Conservation (phyloP, 2,797 vertebrate species). For the Thunnus albacares region DNA sequence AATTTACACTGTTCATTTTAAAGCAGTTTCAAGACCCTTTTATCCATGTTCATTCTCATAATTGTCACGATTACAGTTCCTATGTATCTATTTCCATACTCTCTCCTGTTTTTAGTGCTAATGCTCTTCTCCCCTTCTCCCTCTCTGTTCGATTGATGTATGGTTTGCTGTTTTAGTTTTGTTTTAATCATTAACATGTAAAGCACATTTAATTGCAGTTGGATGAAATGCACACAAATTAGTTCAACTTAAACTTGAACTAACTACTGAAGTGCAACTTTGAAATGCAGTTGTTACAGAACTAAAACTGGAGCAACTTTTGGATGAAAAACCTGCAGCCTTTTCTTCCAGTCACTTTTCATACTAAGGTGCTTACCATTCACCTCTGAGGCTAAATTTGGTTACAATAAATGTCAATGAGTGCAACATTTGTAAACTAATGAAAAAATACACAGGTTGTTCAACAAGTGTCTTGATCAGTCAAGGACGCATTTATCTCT, state of each 20-base stretch:
- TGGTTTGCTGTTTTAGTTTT: neutral
- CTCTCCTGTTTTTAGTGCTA: neutral
- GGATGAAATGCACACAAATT: neutral
- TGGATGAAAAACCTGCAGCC: conserved; percentile 11
- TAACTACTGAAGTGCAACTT: neutral
- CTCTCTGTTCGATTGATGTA: neutral
- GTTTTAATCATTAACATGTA: neutral
- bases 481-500: too few species aligned
- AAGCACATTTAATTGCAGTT: conserved; percentile 4
- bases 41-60: conserved; percentile 1
- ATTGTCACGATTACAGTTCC: neutral
- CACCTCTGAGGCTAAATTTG: neutral
- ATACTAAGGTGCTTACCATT: neutral
- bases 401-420: neutral
- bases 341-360: conserved; percentile 19
- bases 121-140: neutral
- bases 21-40: neutral
- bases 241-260: conserved; percentile 17
- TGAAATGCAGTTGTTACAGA: conserved; percentile 25
- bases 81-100: neutral
- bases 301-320: conserved; percentile 23
- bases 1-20: conserved; percentile 1
- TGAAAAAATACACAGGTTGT: too few species aligned
- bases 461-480: too few species aligned
- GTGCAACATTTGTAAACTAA: neutral